Conservation (phyloP, 2,797 vertebrate species). For the Petrocephalus sullivani region DNA sequence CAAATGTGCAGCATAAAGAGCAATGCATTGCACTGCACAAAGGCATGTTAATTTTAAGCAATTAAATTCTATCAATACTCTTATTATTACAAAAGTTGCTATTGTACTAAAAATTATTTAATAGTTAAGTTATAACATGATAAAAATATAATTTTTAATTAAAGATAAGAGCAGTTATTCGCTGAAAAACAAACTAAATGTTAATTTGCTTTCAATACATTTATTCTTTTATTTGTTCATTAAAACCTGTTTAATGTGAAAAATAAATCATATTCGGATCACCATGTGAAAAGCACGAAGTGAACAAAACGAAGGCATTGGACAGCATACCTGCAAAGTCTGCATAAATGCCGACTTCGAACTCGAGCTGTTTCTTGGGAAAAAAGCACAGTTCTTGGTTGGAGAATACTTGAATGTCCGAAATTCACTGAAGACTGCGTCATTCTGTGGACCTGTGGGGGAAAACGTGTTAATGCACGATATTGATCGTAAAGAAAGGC, state of each 20-base stretch:
- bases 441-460: neutral
- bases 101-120: neutral
- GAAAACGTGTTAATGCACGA: slow-evolving; percentile 28
- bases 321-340: slow-evolving; percentile 40
- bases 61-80: neutral
- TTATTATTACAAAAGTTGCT: neutral
- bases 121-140: neutral
- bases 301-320: neutral
- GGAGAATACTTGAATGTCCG: slow-evolving; percentile 52
- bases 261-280: neutral
- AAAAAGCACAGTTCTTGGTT: slow-evolving; percentile 38
- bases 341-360: slow-evolving; percentile 24
- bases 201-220: neutral
- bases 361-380: slow-evolving; percentile 28
- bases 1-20: neutral
- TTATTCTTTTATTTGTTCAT: neutral
- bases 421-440: slow-evolving; percentile 34
- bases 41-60: neutral
- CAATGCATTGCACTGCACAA: neutral
- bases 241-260: neutral
- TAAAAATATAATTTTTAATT: neutral
- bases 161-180: neutral
- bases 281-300: neutral
- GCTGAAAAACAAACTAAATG: neutral
- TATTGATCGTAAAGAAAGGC: neutral